A percentile compares a stretch with the other conserved stretches of the same genome.
phyloP scores from a whole-genome alignment of 2,113 vertebrate genomes.

The Narcine bancroftii region DNA sequence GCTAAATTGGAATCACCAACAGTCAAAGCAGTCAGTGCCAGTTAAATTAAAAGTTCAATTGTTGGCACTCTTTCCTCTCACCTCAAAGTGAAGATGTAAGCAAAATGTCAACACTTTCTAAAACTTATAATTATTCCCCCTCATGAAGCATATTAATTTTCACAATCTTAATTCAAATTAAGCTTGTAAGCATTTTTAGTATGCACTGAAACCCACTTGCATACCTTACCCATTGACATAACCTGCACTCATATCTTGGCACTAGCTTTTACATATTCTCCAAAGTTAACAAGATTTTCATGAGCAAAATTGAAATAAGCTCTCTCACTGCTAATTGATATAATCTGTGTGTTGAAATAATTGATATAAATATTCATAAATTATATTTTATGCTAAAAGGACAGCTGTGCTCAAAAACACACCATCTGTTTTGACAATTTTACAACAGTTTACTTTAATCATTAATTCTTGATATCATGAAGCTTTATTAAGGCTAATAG shows the following conservation, averaged over 20 bases:
- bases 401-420: constrained; percentile 20
- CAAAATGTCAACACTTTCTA: background rate
- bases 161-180: background rate
- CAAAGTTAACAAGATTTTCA: constrained; percentile 24
- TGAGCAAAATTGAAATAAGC: constrained; percentile 35
- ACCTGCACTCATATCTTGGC: constrained; percentile 11
- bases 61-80: background rate
- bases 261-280: constrained; percentile 7
- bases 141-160: constrained; percentile 1
- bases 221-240: background rate
- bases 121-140: background rate
- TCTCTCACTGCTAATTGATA: constrained; percentile 31
- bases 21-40: background rate
- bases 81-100: constrained; percentile 10
- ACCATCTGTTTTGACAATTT: constrained; percentile 38
- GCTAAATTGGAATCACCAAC: background rate
- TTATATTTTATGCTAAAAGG: constrained; percentile 30
- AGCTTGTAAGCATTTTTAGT: background rate
- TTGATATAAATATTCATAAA: constrained; percentile 36
- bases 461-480: constrained; percentile 74
- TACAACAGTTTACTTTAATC: constrained; percentile 61
- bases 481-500: constrained; percentile 68
- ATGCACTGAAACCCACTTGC: background rate
- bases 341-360: constrained; percentile 34
- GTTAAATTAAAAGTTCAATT: background rate